Base-by-base conservation (phyloP, 2,113 vertebrate genomes). In the Amblyopsis rosae region DNA sequence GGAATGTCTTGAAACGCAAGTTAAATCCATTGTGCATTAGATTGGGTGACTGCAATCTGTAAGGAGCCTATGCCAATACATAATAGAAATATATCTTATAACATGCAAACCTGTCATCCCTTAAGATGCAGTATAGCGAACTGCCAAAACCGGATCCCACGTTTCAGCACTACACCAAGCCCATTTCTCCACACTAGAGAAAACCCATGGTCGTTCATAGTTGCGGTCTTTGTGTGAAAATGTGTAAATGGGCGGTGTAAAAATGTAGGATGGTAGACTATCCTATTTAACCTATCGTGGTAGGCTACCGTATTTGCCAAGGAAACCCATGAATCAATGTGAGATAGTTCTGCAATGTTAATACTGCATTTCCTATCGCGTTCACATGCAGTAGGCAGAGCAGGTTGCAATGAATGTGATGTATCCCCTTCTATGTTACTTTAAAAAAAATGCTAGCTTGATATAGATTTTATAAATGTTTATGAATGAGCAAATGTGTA, bases 401-500 rank as follows among this genome's bases (percentile, higher is more conserved):
- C 55, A 68, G 67, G 57, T 67, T 71, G 65, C 79, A 77, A 70
- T 57, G 60, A n/a, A 55, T 59, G 76, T 6, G 15, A 17, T n/a
- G 12, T 1, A 4, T 83, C 67, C 62, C 69, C 51, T 62, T 62
- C 62, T 33, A 75, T 79, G 65, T 75, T 71, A 69, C 75, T 72
- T 70, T 61, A 62, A 57, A 65, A 15, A 72, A 1, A 19, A 26
- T 70, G 66, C 75, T 58, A 79, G 59, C 56, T 53, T 58, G 54
- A 81, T 51, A 62, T 69, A 32, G 33, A 77, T 72, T 45, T 67
- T 13, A 50, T 69, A 78, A 73, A 78, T 65, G 67, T 56, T 63
- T 70, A 65, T 68, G 67, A 84, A 87, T 73, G 82, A 83, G 74
- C 70, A 86, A 87, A 89, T 84, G 80, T 74, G 81, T 72, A 87